These are phyloP conservation scores for Drepana arcuata DNA, from an alignment of 1,140 invertebrate species.

Conservation along the genomic window DNA sequence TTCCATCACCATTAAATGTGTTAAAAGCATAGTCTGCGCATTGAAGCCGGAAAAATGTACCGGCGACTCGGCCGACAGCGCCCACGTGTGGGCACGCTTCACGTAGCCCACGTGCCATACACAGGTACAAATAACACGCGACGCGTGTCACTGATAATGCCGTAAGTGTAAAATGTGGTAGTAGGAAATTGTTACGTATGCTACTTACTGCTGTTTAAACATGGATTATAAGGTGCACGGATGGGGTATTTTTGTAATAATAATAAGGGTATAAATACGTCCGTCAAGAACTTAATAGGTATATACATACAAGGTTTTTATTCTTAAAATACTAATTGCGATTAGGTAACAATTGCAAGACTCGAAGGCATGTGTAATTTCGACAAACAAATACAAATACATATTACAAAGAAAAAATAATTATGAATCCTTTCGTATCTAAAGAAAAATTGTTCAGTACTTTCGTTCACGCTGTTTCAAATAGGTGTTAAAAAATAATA, in stretches of 20 bases:
- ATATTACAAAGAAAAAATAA: too few relatives aligned
- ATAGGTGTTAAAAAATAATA: not conserved
- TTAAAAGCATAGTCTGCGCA: too few relatives aligned
- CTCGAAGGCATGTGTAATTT: not conserved
- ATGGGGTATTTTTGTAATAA: not conserved
- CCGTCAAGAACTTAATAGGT: not conserved
- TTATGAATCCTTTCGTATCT: too few relatives aligned
- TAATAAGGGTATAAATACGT: not conserved
- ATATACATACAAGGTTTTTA: not conserved
- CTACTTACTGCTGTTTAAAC: not conserved
- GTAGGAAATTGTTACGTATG: too few relatives aligned
- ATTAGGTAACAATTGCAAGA: not conserved
- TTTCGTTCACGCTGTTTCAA: not conserved
- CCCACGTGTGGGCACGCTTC: slow-evolving; percentile 39
- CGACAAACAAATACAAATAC: too few relatives aligned
- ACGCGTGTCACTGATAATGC: slow-evolving; percentile 17
- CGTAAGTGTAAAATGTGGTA: too few relatives aligned
- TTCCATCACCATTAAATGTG: too few relatives aligned
- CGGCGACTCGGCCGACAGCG: slow-evolving; percentile 24
- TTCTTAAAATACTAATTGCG: too few relatives aligned
- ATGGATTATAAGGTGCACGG: not conserved
- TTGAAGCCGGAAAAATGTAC: too few relatives aligned
- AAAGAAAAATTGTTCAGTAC: too few relatives aligned
- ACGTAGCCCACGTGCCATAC: not conserved
- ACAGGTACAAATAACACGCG: slow-evolving; percentile 16